Conservation (phyloP, 2,113 vertebrate genomes). For the Petroica traversi region DNA sequence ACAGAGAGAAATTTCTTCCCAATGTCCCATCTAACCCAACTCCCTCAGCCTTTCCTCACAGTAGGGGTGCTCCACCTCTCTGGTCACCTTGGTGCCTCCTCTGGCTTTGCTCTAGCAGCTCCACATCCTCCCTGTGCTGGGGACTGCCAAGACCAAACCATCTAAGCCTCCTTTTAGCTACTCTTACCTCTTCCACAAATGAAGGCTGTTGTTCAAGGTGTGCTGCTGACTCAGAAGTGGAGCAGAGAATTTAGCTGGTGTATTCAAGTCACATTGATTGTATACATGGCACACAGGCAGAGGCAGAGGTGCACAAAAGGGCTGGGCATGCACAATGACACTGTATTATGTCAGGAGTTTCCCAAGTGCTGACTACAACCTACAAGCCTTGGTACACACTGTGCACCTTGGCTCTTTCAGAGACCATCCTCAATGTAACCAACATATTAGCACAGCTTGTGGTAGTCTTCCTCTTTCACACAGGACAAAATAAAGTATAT, state of each 20-base stretch:
- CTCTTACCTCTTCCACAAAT: neutral
- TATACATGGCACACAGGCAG: neutral
- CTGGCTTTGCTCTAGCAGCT: accelerated
- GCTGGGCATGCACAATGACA: neutral
- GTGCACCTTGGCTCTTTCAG: neutral
- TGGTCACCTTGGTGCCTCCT: neutral
- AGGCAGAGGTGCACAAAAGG: neutral
- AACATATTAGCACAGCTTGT: neutral
- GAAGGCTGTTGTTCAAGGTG: neutral
- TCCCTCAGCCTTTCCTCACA: neutral
- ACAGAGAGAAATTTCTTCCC: neutral
- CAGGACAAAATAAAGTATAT: neutral
- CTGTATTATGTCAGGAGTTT: neutral
- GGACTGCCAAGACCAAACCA: neutral
- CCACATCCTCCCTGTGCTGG: accelerated
- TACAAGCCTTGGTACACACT: neutral
- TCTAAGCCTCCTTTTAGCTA: neutral
- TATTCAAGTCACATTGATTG: neutral
- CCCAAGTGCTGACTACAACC: neutral
- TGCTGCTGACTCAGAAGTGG: neutral
- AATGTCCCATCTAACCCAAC: neutral
- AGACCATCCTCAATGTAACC: neutral
- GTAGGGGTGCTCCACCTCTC: neutral
- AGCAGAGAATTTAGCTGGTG: neutral
- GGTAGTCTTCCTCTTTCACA: neutral